phyloP scores from a whole-genome alignment of 2,113 vertebrate species.

The Bubo bubo region DNA sequence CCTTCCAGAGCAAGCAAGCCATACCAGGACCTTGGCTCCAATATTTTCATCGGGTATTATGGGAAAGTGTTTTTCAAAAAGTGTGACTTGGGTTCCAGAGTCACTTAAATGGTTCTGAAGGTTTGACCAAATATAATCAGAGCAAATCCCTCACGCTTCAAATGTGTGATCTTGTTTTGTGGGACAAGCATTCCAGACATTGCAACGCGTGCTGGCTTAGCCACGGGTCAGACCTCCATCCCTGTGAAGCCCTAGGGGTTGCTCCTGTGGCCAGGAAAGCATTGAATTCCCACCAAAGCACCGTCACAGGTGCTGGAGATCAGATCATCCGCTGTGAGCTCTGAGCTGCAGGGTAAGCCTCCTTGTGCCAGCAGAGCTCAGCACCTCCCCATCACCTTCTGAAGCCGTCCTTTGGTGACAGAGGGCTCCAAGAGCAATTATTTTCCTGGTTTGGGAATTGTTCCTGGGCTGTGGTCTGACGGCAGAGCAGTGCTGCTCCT shows the following conservation, averaged over 20 bases:
- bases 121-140: not conserved
- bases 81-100: not conserved
- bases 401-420: rapidly evolving
- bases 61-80: not conserved
- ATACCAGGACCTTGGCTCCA: not conserved
- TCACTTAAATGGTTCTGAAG: not conserved
- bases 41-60: rapidly evolving
- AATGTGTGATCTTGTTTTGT: not conserved
- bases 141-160: not conserved
- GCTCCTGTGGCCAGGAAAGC: not conserved
- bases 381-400: not conserved
- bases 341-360: not conserved
- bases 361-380: not conserved
- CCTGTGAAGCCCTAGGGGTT: not conserved
- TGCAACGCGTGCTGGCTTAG: not conserved
- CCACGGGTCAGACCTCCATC: rapidly evolving
- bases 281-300: not conserved
- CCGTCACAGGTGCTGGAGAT: not conserved
- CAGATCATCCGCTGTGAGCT: not conserved
- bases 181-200: not conserved
- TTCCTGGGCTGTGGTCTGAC: not conserved
- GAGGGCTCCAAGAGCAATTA: not conserved
- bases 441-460: not conserved
- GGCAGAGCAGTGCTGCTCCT: not conserved
- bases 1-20: not conserved